Evolutionary conservation across 2,797 vertebrate species (phyloP).

Genomic region (Halcyon chelicuti): DNA sequence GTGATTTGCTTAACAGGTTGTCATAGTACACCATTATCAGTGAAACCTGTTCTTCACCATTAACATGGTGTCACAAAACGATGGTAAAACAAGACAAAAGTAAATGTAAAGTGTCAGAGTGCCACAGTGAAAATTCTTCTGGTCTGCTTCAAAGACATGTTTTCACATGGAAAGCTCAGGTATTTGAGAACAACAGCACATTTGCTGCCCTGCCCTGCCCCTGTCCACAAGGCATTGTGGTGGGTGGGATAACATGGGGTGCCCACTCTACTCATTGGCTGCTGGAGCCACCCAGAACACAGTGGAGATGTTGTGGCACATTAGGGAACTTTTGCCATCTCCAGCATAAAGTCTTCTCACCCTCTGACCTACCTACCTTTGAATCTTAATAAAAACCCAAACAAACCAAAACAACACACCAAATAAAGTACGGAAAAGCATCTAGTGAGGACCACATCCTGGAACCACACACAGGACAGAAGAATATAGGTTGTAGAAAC

Average conservation of each 20-base stretch:
- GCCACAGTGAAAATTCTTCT: neutral
- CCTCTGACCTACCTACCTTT: neutral
- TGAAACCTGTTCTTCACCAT: neutral
- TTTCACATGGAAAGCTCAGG: neutral
- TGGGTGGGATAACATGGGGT: neutral
- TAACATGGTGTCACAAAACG: neutral
- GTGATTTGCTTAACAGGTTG: conserved; percentile 15
- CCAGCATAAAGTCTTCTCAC: neutral
- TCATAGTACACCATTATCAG: neutral
- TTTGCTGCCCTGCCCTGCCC: neutral
- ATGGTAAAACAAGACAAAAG: neutral
- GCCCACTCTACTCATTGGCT: accelerated
- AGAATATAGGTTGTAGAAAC: neutral
- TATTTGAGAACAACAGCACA: neutral
- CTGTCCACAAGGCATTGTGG: accelerated
- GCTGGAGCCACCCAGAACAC: neutral
- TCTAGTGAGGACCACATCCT: neutral
- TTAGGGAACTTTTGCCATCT: neutral
- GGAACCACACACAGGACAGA: neutral
- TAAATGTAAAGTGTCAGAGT: neutral
- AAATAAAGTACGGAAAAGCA: neutral
- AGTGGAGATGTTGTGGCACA: neutral
- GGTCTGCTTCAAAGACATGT: neutral
- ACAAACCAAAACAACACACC: neutral
- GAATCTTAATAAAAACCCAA: neutral